Conservation (phyloP, 2,888 invertebrate genomes). For the Xylota segnis region DNA sequence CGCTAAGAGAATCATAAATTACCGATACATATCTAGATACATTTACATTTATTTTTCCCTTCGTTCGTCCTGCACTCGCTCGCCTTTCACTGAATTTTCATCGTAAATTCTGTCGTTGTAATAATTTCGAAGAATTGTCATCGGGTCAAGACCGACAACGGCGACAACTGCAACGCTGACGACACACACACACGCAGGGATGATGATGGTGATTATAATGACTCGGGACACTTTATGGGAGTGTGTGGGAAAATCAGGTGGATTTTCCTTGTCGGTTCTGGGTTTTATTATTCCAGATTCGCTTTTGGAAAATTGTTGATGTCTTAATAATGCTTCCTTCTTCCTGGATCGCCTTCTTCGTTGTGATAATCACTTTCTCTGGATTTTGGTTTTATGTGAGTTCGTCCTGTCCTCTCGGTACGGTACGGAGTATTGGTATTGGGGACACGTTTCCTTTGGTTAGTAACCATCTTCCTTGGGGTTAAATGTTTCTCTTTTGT, state of each 20-base stretch:
- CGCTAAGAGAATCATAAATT: conserved; percentile 74
- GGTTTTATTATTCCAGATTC: conserved; percentile 72
- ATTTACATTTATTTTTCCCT: conserved; percentile 60
- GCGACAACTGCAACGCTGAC: not conserved
- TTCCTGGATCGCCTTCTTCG: conserved; percentile 59
- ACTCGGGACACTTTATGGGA: conserved; percentile 60
- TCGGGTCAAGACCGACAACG: conserved; percentile 31
- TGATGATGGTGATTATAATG: conserved; percentile 69
- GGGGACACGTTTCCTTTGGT: conserved; percentile 64
- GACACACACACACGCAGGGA: conserved; percentile 3
- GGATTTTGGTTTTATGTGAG: conserved; percentile 41
- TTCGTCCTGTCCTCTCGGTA: conserved; percentile 42
- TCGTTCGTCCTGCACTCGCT: conserved; percentile 15
- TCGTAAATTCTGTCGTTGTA: conserved; percentile 59
- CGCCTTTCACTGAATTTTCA: conserved; percentile 47
- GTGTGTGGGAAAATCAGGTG: conserved; percentile 73
- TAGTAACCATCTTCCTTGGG: conserved; percentile 48
- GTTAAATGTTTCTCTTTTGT: conserved; percentile 36
- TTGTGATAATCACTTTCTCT: conserved; percentile 44
- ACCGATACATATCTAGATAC: conserved; percentile 68
- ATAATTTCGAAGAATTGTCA: conserved; percentile 71
- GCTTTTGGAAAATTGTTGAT: conserved; percentile 63
- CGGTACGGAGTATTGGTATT: conserved; percentile 70
- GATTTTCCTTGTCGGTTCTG: conserved; percentile 43
- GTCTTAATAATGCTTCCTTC: conserved; percentile 76